Percentiles rank a stretch among this genome's conserved stretches.
Evolutionary conservation across 2,797 vertebrate species (phyloP).

Genomic region (Sarcoramphus papa): DNA sequence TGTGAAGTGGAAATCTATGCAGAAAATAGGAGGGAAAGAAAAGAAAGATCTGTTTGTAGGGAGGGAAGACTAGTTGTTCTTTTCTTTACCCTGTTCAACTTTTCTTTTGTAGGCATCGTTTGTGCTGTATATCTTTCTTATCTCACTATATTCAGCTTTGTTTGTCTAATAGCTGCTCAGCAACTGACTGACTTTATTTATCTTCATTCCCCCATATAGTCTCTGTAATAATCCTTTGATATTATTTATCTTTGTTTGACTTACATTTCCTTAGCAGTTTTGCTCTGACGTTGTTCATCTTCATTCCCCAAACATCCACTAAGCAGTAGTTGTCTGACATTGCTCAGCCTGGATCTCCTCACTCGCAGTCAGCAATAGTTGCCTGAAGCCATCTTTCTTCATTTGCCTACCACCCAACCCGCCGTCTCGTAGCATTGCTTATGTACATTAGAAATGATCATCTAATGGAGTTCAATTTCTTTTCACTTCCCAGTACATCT

Average conservation of each 20-base stretch:
- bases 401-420: not conserved
- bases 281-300: constrained; percentile 34
- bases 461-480: not conserved
- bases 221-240: constrained; percentile 1
- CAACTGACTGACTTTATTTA: constrained; percentile 19
- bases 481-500: not conserved
- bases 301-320: constrained; percentile 6
- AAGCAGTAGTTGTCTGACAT: constrained; percentile 16
- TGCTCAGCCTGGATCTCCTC: constrained; percentile 16
- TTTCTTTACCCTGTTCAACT: not conserved
- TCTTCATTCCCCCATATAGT: constrained; percentile 31
- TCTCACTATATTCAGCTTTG: not conserved
- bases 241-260: constrained; percentile 66
- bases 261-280: constrained; percentile 40
- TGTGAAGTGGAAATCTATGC: not conserved
- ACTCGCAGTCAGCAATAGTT: not conserved
- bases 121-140: not conserved
- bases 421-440: not conserved
- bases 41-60: not conserved
- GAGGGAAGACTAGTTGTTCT: not conserved
- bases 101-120: not conserved
- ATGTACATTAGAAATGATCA: not conserved
- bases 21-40: not conserved
- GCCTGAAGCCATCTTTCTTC: constrained; percentile 50
- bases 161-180: constrained; percentile 28